Conservation (phyloP, 2,888 invertebrate species). For the Gymnosoma rotundatum region DNA sequence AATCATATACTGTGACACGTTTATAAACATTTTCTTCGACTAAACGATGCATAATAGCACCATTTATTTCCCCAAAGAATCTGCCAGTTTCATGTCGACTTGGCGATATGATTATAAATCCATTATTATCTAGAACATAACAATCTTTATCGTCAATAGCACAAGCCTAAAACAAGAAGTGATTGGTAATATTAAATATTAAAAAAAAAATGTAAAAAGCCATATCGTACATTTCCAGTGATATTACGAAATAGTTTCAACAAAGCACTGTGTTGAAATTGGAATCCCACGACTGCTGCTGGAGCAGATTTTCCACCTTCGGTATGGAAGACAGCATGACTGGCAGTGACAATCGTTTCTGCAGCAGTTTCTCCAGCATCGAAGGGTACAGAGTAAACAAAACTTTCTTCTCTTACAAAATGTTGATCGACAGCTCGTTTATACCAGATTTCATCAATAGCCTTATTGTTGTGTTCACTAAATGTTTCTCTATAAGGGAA, state of each 20-base stretch:
- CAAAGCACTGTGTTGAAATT: slow-evolving; percentile 91
- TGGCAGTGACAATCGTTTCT: slow-evolving; percentile 90
- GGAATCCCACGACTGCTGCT: slow-evolving; percentile 89
- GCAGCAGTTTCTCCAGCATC: slow-evolving; percentile 83
- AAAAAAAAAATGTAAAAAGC: background rate
- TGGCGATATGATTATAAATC: slow-evolving; percentile 92
- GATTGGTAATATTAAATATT: background rate
- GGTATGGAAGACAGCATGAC: slow-evolving; percentile 90
- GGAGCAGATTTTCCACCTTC: slow-evolving; percentile 85
- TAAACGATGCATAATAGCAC: slow-evolving; percentile 89
- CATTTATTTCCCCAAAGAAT: slow-evolving; percentile 93
- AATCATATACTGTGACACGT: slow-evolving; percentile 90
- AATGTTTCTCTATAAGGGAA: slow-evolving; percentile 86
- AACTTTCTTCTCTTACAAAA: slow-evolving; percentile 89
- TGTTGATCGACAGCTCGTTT: slow-evolving; percentile 93
- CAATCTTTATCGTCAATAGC: slow-evolving; percentile 87
- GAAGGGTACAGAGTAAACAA: slow-evolving; percentile 91
- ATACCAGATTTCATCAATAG: slow-evolving; percentile 95
- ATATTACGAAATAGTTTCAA: slow-evolving; percentile 90
- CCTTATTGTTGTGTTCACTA: slow-evolving; percentile 88
- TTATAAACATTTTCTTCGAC: slow-evolving; percentile 90
- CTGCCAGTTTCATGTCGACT: slow-evolving; percentile 88
- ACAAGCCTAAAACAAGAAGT: slow-evolving; percentile 82
- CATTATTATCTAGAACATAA: slow-evolving; percentile 94
- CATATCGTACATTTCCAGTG: slow-evolving; percentile 87